Conservation (phyloP, 2,113 vertebrate species). For the Alligator mississippiensis region DNA sequence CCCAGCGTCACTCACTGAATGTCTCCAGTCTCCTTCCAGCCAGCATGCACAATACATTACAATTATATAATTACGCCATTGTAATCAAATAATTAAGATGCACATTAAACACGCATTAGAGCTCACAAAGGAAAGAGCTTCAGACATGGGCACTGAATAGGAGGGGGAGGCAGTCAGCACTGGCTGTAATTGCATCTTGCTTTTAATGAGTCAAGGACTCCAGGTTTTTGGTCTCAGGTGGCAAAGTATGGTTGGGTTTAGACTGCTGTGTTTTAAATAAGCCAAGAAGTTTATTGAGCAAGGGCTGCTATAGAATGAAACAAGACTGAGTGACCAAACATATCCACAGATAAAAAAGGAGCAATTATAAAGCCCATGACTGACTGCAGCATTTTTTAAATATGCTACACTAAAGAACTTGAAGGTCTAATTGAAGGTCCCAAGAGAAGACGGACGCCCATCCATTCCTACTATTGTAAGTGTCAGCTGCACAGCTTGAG, state of each 20-base stretch:
- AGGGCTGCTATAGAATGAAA: not conserved
- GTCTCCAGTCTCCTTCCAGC: conserved; percentile 74
- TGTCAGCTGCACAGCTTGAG: not conserved
- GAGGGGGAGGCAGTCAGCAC: conserved; percentile 52
- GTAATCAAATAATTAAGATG: conserved; percentile 89
- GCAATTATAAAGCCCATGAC: not conserved
- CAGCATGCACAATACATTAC: conserved; percentile 80
- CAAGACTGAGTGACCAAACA: not conserved
- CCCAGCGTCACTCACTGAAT: conserved; percentile 70
- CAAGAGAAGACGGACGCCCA: not conserved
- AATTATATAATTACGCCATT: conserved; percentile 85
- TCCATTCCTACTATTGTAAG: not conserved
- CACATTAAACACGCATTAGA: conserved; percentile 84
- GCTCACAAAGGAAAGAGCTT: conserved; percentile 76
- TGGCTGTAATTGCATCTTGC: conserved; percentile 64
- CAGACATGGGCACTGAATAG: conserved; percentile 59
- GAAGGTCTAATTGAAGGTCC: not conserved
- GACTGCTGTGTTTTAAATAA: conserved; percentile 58
- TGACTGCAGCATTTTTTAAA: conserved; percentile 6
- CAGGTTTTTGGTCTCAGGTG: conserved; percentile 55
- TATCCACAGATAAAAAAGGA: not conserved
- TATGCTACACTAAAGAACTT: not conserved
- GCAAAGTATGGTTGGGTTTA: conserved; percentile 45
- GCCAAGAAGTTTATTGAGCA: conserved; percentile 27
- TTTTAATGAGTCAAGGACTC: conserved; percentile 55